These are phyloP conservation scores for Notothenia coriiceps DNA, from an alignment of 2,113 vertebrate genomes.

Conservation along the genomic window DNA sequence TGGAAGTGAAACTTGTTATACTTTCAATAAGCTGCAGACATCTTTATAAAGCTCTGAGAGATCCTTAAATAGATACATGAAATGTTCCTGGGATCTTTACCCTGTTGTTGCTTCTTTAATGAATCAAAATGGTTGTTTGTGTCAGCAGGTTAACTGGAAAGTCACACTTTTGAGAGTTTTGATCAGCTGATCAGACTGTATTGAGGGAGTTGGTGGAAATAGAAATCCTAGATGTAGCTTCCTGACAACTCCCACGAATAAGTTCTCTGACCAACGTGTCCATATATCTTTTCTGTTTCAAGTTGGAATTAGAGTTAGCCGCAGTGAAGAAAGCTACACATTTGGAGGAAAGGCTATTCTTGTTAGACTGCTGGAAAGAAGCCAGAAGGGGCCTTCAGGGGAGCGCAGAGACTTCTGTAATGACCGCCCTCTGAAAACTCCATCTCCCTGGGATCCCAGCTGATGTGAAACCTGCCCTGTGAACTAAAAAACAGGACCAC, in stretches of 20 bases:
- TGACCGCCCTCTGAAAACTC: not conserved
- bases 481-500: not conserved
- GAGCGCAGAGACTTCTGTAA: not conserved
- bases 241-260: not conserved
- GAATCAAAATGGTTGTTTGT: not conserved
- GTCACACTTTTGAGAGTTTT: conserved; percentile 6
- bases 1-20: conserved; percentile 43
- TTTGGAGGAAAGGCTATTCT: not conserved
- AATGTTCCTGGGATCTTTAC: not conserved
- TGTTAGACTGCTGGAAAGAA: not conserved
- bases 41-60: not conserved
- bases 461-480: conserved; percentile 15
- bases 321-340: not conserved
- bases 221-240: not conserved
- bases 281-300: not conserved
- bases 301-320: not conserved
- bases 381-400: not conserved
- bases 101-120: not conserved
- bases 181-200: conserved; percentile 7
- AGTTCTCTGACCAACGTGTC: not conserved
- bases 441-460: not conserved
- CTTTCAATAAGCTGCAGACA: not conserved
- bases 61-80: not conserved
- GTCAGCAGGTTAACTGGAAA: not conserved
- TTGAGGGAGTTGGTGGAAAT: not conserved